These are phyloP conservation scores for Vireo altiloquus DNA, from an alignment of 2,113 vertebrate genomes.

Conservation along the genomic window DNA sequence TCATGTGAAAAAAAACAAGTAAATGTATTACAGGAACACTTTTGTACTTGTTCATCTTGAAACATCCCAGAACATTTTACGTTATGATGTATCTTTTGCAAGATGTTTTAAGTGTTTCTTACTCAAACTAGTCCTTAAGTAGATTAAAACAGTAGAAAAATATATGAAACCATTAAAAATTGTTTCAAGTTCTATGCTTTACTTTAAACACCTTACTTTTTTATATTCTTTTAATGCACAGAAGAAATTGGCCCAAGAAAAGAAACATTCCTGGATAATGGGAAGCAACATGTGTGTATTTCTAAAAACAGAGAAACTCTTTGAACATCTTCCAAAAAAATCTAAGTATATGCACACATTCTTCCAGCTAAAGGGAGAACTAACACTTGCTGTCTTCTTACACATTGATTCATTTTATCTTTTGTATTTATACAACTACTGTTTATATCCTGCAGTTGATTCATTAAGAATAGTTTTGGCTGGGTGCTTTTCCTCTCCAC, in stretches of 20 bases:
- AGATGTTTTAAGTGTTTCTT: conserved; percentile 17
- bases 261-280: conserved; percentile 66
- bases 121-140: background rate
- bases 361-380: background rate
- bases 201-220: conserved; percentile 46
- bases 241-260: conserved; percentile 63
- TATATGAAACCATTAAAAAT: background rate
- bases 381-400: background rate
- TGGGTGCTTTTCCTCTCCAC: background rate
- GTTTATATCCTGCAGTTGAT: background rate
- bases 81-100: background rate
- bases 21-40: background rate
- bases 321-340: conserved; percentile 58
- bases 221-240: conserved; percentile 8
- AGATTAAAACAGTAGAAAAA: conserved; percentile 39
- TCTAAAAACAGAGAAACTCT: conserved; percentile 45
- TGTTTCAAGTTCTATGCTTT: background rate
- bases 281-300: conserved; percentile 50
- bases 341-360: background rate
- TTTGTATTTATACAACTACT: background rate
- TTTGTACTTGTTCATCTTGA: conserved; percentile 1
- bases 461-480: background rate
- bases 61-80: conserved; percentile 21
- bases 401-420: background rate
- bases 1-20: background rate